Evolutionary conservation across 2,888 invertebrate species (phyloP), one percentile per base, ranked within the genome.

Genomic region (Sinohyriopsis cumingii): DNA sequence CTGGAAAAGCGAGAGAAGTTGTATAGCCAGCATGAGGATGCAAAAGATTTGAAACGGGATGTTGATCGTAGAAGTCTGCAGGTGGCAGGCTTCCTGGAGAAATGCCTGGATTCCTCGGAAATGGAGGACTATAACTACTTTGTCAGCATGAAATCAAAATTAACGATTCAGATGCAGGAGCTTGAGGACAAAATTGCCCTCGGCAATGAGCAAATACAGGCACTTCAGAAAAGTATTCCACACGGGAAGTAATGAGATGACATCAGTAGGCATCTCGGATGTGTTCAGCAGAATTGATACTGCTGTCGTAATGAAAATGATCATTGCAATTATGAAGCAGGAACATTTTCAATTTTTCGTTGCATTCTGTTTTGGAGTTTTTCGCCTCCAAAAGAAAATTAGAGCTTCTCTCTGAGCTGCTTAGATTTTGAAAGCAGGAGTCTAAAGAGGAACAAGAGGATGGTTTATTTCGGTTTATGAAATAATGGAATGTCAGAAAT

Each of bases 131-230:
- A 95, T 88, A 93, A 94, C 84, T 94, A 95, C 88, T 96, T 95
- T 90, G 94, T 95, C 83, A 94, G 94, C 88, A 95, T 95, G 94
- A 96, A 95, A 91, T 94, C 95, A 55, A 95, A 95, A 90, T 91
- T 96, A 77, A 94, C 95, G 83, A 94, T 95, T 89, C 95, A 95
- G 88, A 92, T 94, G 71, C 93, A 95, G 82, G 95, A 96, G 88
- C 93, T 95, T 79, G 93, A 94, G 82, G 95, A 96, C 89, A 95
- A 95, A 90, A 94, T 96, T 78, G 94, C 94, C 87, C 91, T 94
- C 76, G 94, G 95, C 69, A 94, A 95, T 88, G 95, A 95, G 89
- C 95, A 95, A 90, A 91, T 95, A 82, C 90, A 92, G 78, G 94
- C 95, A 67, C 91, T 95, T 72, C 92, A 92, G 89, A 93, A 93